Evolutionary conservation across 2,888 invertebrate genomes (phyloP).

Genomic region (Sylvicola cinctus): DNA sequence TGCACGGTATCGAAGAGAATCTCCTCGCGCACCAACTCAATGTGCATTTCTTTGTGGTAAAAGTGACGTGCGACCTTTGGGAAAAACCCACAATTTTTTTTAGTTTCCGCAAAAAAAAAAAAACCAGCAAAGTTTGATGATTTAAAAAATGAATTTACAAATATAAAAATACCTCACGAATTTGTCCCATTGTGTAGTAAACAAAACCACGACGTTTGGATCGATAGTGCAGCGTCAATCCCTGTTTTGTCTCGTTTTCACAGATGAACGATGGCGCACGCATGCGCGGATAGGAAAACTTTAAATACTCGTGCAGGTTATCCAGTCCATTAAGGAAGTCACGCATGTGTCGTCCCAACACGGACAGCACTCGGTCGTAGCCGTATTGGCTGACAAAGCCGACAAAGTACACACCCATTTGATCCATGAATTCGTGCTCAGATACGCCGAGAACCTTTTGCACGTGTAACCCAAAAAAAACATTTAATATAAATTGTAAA

Average conservation of each 20-base stretch:
- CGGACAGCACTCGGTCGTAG: conserved; percentile 77
- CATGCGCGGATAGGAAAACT: conserved; percentile 81
- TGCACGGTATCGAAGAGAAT: conserved; percentile 77
- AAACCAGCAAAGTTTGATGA: no score
- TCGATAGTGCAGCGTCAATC: conserved; percentile 80
- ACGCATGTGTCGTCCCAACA: conserved; percentile 80
- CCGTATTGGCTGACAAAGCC: conserved; percentile 87
- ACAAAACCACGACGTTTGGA: conserved; percentile 86
- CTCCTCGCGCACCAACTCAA: conserved; percentile 74
- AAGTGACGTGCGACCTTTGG: conserved; percentile 69
- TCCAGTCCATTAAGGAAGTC: conserved; percentile 92
- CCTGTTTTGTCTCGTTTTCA: conserved; percentile 83
- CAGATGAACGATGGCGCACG: conserved; percentile 92
- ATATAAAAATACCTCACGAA: conserved; percentile 42
- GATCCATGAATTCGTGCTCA: conserved; percentile 78
- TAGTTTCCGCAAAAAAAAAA: no score
- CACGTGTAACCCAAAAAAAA: conserved; percentile 10
- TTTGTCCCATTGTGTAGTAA: conserved; percentile 94
- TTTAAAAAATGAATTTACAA: not conserved
- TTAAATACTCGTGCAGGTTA: conserved; percentile 90
- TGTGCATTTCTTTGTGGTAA: conserved; percentile 86
- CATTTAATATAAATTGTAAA: conserved; percentile 5
- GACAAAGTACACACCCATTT: conserved; percentile 87
- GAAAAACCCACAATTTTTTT: conserved; percentile 2
- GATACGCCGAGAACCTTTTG: conserved; percentile 67